Percentiles rank a stretch among this genome's conserved stretches.
Conservation (phyloP, 2,888 invertebrate species). For the Euspilapteryx auroguttella region DNA sequence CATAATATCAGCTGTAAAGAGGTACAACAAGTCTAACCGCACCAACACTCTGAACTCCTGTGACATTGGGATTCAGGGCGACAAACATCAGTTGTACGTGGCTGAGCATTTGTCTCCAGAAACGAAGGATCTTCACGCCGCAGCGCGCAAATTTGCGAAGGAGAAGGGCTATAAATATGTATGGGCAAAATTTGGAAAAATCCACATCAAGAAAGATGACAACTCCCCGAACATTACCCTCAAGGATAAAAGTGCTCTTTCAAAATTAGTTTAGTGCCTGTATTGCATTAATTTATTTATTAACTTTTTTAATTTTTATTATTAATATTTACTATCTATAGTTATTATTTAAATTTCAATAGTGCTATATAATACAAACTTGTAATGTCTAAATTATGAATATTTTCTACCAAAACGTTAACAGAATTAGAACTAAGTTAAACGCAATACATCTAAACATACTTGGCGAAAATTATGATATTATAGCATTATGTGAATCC, state of each 20-base stretch:
- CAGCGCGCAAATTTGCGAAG: no score
- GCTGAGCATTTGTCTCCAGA: conserved; percentile 1
- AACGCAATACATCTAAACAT: neutral
- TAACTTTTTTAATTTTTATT: neutral
- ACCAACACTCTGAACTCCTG: neutral
- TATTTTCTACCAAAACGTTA: conserved; percentile 5
- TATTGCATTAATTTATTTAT: conserved; percentile 1
- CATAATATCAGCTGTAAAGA: conserved; percentile 1
- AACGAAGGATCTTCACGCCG: no score
- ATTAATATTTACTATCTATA: no score
- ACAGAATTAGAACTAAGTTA: conserved; percentile 2
- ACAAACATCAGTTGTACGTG: neutral
- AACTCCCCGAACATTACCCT: neutral
- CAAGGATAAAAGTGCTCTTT: neutral
- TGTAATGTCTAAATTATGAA: no score
- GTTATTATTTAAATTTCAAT: no score
- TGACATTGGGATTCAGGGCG: conserved; percentile 1
- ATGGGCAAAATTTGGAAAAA: neutral
- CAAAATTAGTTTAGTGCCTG: neutral
- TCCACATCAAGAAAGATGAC: neutral
- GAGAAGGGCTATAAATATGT: no score
- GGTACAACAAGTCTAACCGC: conserved; percentile 2
- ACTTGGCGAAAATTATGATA: conserved; percentile 2
- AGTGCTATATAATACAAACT: no score
- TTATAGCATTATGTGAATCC: no score